phyloP scores from a whole-genome alignment of 2,797 vertebrate species.

The Pempheris klunzingeri region DNA sequence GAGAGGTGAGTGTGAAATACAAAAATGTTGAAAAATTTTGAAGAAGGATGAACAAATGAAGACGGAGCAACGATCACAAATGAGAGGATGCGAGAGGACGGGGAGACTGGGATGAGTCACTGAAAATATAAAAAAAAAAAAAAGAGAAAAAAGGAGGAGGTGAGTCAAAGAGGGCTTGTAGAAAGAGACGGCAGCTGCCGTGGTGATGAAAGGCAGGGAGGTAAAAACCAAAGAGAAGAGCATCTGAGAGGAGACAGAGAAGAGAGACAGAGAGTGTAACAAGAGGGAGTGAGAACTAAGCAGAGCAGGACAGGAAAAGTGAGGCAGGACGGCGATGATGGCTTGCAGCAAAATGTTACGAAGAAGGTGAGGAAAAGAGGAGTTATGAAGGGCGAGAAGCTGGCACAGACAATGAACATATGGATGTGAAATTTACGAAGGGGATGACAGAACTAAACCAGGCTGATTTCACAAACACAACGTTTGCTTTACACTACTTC shows the following conservation, averaged over 20 bases:
- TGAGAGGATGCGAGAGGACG: slow-evolving; percentile 47
- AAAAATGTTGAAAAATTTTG: slow-evolving; percentile 41
- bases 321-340: slow-evolving; percentile 18
- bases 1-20: slow-evolving; percentile 45
- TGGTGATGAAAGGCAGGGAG: slow-evolving; percentile 46
- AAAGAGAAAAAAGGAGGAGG: not conserved
- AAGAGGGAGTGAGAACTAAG: slow-evolving; percentile 30
- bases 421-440: slow-evolving; percentile 33
- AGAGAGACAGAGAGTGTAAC: not conserved
- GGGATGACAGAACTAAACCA: slow-evolving; percentile 40
- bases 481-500: slow-evolving; percentile 49
- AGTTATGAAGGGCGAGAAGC: slow-evolving; percentile 33
- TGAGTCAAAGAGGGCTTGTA: slow-evolving; percentile 34
- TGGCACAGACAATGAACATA: slow-evolving; percentile 14
- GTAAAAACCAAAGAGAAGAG: slow-evolving; percentile 47
- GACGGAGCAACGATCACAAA: slow-evolving; percentile 55
- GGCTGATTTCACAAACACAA: slow-evolving; percentile 40
- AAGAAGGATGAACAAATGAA: slow-evolving; percentile 59
- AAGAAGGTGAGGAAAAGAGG: slow-evolving; percentile 40
- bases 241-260: slow-evolving; percentile 27
- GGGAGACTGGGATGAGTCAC: slow-evolving; percentile 39
- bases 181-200: slow-evolving; percentile 28
- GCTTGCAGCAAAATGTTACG: slow-evolving; percentile 47
- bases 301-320: slow-evolving; percentile 35
- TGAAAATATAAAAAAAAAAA: slow-evolving; percentile 7